phyloP scores from a whole-genome alignment of 2,888 invertebrate species.

The Drosophila antonietae region DNA sequence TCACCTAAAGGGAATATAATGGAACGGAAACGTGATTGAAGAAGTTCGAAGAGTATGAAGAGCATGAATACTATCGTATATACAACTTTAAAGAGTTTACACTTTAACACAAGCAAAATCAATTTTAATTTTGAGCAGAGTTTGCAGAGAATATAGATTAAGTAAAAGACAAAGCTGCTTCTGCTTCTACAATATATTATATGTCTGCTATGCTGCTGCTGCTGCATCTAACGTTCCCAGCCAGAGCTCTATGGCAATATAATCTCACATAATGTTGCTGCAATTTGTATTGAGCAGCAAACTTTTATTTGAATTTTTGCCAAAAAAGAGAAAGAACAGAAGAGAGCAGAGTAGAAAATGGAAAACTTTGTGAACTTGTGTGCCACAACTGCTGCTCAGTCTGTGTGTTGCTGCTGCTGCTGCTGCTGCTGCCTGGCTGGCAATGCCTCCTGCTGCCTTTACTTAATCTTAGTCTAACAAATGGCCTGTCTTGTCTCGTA shows the following conservation, averaged over 20 bases:
- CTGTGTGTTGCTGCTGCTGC: constrained; percentile 20
- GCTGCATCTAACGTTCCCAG: no score
- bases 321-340: not conserved
- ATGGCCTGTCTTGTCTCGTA: constrained; percentile 84
- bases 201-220: no score
- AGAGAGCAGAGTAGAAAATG: not conserved
- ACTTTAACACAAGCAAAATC: not conserved
- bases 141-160: not conserved
- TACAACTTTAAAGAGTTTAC: not conserved
- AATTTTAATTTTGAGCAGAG: not conserved
- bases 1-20: no score
- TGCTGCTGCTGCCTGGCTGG: constrained; percentile 39
- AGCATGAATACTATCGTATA: not conserved
- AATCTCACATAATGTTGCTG: constrained; percentile 79
- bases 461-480: constrained; percentile 82
- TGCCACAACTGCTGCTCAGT: not conserved
- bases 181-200: not conserved
- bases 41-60: not conserved
- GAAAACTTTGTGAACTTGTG: constrained; percentile 29
- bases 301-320: constrained; percentile 50
- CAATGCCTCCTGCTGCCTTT: constrained; percentile 66
- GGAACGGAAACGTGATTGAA: no score
- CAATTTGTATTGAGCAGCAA: constrained; percentile 71
- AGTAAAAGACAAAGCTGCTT: not conserved
- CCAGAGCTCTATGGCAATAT: constrained; percentile 58